Percentiles rank a stretch among this genome's conserved stretches.
Evolutionary conservation across 2,113 vertebrate genomes (phyloP).

Genomic region (Elaphurus davidianus): DNA sequence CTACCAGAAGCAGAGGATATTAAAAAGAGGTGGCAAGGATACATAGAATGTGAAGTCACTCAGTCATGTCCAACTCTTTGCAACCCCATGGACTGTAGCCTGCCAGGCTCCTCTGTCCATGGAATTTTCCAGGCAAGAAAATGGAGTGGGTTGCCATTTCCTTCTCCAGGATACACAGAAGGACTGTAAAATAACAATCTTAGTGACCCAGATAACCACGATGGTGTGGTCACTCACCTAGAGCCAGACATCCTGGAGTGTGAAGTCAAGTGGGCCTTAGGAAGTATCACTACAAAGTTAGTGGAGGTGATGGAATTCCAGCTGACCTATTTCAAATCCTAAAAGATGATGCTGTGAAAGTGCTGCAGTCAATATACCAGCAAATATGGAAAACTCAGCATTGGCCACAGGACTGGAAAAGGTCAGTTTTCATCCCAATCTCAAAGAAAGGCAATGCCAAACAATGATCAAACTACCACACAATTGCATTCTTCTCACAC

Average conservation of each 20-base stretch:
- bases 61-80: neutral
- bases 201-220: neutral
- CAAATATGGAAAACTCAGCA: neutral
- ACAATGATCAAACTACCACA: neutral
- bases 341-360: neutral
- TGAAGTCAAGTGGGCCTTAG: neutral
- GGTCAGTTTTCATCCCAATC: neutral
- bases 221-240: neutral
- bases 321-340: neutral
- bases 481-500: neutral
- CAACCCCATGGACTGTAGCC: rapidly evolving
- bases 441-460: neutral
- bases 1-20: neutral
- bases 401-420: neutral
- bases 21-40: neutral
- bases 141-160: neutral
- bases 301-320: neutral
- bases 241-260: neutral
- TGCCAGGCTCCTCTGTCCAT: rapidly evolving
- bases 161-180: neutral
- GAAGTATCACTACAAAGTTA: neutral
- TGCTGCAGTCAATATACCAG: neutral
- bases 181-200: neutral
- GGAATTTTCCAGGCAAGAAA: neutral
- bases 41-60: neutral